Evolutionary conservation across 2,888 invertebrate genomes (phyloP), one percentile per base, ranked within the genome.

Genomic region (Scaptomyza cyrtandrae): DNA sequence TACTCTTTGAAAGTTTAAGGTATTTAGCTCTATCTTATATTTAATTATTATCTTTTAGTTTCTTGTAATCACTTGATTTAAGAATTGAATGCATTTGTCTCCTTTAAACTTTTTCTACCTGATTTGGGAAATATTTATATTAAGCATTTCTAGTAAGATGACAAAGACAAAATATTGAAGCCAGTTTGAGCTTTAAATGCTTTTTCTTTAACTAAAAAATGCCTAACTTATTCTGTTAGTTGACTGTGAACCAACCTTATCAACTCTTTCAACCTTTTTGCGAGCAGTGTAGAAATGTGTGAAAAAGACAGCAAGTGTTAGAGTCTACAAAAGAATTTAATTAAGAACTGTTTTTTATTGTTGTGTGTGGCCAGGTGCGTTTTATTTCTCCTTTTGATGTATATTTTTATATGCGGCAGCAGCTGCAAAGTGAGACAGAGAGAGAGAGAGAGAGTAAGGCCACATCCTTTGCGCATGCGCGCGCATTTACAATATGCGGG

Each of bases 401-500:
- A 13, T 24, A 5, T 24, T 1, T 24, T 24, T 11, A n/a, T 45
- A 45, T 35, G 65, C 29, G 44, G 33, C 75, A 50, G 66, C 75
- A 75, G 75, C 75, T 75, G 75, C 75, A 76, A 75, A 41, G n/a
- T n/a, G 14, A 14, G 9, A 9, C 14, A 14, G 39, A 56, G 52
- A 14, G 37, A 37, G 37, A 49, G 48, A 58, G 48, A 37, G 37
- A 5, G 44, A 11, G 59, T 44, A 59, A 45, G 52, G 76, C 48
- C 76, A 71, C 72, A 81, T 85, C 87, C 83, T 88, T 85, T 85
- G 88, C 80, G 85, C 85, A 88, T 83, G 87, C 87, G 87, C 88
- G 87, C 88, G 88, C 89, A 88, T 87, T 86, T 69, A 76, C 43
- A 59, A 58, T 65, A 66, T 67, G 64, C 55, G 63, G 64, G 56